Base-by-base conservation (phyloP, 2,888 invertebrate species). In the Ptychoptera albimana region DNA sequence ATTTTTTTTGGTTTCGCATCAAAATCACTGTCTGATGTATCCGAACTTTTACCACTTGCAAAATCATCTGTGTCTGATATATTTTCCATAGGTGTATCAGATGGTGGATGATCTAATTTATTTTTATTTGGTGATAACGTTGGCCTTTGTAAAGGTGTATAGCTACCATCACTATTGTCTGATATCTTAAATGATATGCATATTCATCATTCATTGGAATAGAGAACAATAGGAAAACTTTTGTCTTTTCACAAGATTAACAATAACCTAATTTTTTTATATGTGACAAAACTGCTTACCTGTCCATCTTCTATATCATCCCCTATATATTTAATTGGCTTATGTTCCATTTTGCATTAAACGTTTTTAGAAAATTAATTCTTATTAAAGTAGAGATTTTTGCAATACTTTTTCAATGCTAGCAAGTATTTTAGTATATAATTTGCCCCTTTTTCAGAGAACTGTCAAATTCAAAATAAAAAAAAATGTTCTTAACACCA, bases 291-390 rank as follows among this genome's bases (percentile, higher is more conserved):
- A 23, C 23, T 23, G 48, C 66, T 69, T 65, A 78, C 79, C 73
- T 79, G 78, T 55, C 79, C 78, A 49, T 79, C 79, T 57, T 79
- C 75, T 48, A 73, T 63, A 58, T 77, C 79, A 50, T 71, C 72
- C 52, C 73, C 69, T 54, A 73, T 69, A 49, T 72, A 68, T 49
- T 74, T 65, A 52, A 73, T 66, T 52, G 72, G 59, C 57, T 75
- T 76, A 53, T 71, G 71, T 61, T 75, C 75, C 68, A 76, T 75
- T 40, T 13, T 35, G 11, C n/a, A 32, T 23, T 23, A 5, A 23
- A 23, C 3, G 3, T 23, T 23, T 23, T 23, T 23, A n/a, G n/a
- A n/a, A n/a, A n/a, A n/a, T n/a, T n/a, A n/a, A n/a, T n/a, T n/a
- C n/a, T 23, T 23, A 23, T 5, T 23, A 23, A 7, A 23, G 3